Evolutionary conservation across 1,140 invertebrate genomes (phyloP), one percentile per base, ranked within the genome.

Genomic region (Tetragnatha versicolor): DNA sequence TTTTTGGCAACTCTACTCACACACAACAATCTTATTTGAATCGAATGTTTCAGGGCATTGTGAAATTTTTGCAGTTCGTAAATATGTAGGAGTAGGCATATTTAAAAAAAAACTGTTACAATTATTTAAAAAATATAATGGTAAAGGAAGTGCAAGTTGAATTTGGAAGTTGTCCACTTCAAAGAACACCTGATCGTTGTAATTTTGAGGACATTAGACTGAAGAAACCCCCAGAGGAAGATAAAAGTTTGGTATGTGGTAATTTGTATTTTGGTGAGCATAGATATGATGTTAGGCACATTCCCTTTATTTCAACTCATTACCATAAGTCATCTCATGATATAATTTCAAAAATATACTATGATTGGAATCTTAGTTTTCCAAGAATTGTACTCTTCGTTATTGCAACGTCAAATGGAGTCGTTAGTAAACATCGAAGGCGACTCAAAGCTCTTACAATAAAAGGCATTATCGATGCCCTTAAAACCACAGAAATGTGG

Each of bases 401-500:
- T n/a, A 61, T 81, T 1, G 61, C 63, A n/a, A 42, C 51, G 7
- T 29, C 78, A 10, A 37, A 31, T 14, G 61, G 65, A n/a, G 22
- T 20, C 25, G 14, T 37, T 5, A 39, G 25, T 0, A 25, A 69
- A 14, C 17, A 51, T 20, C 42, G 53, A 20, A 70, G 73, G 4
- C 27, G 49, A 6, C 14, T 66, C 0, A 65, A 55, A 33, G 25
- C 63, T 31, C 55, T 47, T 3, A 45, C 81, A 27, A 37, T 81
- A 51, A 58, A 79, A 45, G 81, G 81, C 0, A 25, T 82, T n/a
- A 66, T 82, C n/a, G 68, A 75, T 45, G 80, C 80, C 14, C 84
- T 85, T 4, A 85, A 86, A 53, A 83, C 85, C 22, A 85, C 85
- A 22, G 83, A 85, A 39, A 85, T 86, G 83, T 86, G 85, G 85